Percentiles rank a stretch among this genome's conserved stretches.
Evolutionary conservation across 2,113 vertebrate genomes (phyloP).

Genomic region (Cricetomys ansorgei): DNA sequence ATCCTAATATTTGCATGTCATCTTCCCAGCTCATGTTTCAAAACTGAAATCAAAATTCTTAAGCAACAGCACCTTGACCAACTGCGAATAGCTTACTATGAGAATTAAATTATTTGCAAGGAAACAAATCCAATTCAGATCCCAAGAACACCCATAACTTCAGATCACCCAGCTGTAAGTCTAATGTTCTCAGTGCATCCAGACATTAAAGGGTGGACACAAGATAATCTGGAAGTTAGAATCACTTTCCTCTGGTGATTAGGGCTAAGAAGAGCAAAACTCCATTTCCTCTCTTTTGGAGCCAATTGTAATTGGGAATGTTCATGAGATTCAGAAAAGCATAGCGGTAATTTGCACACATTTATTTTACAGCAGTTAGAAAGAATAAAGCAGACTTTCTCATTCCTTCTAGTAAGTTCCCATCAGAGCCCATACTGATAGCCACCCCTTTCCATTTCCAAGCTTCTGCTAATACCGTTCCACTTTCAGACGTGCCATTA

Average conservation of each 20-base stretch:
- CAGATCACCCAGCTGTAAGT: not conserved
- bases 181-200: not conserved
- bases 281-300: not conserved
- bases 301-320: not conserved
- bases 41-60: constrained; percentile 6
- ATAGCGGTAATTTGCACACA: not conserved
- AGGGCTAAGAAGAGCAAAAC: not conserved
- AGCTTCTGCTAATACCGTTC: not conserved
- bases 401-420: not conserved
- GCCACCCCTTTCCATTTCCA: not conserved
- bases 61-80: not conserved
- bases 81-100: not conserved
- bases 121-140: not conserved
- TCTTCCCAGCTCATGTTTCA: not conserved
- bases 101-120: not conserved
- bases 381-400: not conserved
- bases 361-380: not conserved
- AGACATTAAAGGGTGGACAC: not conserved
- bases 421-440: not conserved
- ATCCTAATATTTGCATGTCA: not conserved
- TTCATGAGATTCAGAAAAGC: not conserved
- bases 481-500: not conserved
- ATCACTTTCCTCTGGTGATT: constrained; percentile 25
- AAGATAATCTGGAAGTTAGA: not conserved
- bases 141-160: not conserved